Percentiles rank a stretch among this genome's conserved stretches.
These are phyloP conservation scores for Syrmaticus mikado DNA, from an alignment of 2,113 vertebrate species.

Conservation along the genomic window DNA sequence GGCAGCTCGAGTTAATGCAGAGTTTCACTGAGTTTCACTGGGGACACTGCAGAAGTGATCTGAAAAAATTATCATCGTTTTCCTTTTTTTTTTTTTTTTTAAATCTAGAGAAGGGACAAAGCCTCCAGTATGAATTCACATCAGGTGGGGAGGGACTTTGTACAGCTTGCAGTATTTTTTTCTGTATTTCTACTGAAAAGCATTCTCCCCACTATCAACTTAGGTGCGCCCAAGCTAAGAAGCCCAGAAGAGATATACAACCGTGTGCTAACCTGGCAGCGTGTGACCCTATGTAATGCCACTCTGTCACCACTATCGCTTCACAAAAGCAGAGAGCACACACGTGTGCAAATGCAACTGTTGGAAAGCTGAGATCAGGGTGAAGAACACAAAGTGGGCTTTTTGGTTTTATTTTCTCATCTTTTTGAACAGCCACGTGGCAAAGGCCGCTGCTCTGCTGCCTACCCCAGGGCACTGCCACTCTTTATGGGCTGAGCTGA, in stretches of 20 bases:
- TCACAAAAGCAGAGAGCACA: background rate
- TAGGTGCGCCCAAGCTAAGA: background rate
- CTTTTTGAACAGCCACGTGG: background rate
- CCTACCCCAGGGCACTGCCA: rapidly evolving
- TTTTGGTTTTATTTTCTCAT: background rate
- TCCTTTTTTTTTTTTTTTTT: background rate
- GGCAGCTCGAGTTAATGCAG: background rate
- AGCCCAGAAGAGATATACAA: background rate
- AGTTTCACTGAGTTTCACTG: background rate
- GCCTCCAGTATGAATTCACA: background rate
- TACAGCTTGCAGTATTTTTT: background rate
- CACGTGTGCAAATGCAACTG: background rate
- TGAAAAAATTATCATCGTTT: background rate
- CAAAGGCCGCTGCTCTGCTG: background rate
- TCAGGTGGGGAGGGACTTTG: background rate
- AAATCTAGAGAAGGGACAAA: background rate
- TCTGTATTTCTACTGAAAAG: rapidly evolving
- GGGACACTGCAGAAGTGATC: background rate
- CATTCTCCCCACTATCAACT: too few relatives aligned
- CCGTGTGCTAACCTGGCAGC: background rate
- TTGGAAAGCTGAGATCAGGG: background rate
- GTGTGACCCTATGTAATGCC: rapidly evolving
- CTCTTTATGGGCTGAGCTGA: rapidly evolving
- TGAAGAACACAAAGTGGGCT: background rate
- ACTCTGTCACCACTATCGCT: background rate